Base-by-base conservation (phyloP, 2,113 vertebrate species). In the Pteruthius melanotis region DNA sequence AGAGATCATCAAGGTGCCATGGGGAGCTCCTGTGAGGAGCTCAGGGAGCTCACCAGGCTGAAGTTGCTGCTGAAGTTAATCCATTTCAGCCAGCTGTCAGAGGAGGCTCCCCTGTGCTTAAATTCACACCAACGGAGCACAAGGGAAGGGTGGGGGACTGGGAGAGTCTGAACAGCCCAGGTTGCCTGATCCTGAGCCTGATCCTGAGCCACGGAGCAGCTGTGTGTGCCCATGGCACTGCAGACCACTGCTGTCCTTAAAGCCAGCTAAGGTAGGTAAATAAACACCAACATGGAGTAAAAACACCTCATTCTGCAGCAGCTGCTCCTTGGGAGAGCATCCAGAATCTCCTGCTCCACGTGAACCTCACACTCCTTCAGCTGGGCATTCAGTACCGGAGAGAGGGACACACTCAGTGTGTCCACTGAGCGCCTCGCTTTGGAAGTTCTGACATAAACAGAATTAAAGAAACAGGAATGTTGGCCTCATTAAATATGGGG, bases 231-330 rank as follows among this genome's bases (percentile, higher is more conserved):
- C 20, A 11, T 3, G 35, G 53, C 71, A 39, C 66, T 75, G 53
- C 44, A 68, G 50, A 76, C 19, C 61, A 59, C 40, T 33, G 44
- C 28, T 64, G 71, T 14, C 35, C 63, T 52, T 74, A 16, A 5
- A 11, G 37, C 27, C 63, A 86, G 18, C 53, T 24, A 18, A 27
- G 11, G 14, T 0, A 24, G 42, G 65, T 19, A 40, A 92, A 75
- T 11, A 40, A 85, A 77, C 37, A 42, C 19, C 15, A 65, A 1
- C 45, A 11, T 1, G 6, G 57, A 45, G 11, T 10, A 6, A 71
- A 85, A 66, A 9, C 19, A 18, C 1, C 1, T 7, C 33, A 10
- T 7, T 21, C 5, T 19, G 10, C 47, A 59, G 16, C 1, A 10
- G 7, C 13, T 93, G 78, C 49, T 89, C 21, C 4, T 26, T 35